Conservation (phyloP, 2,113 vertebrate species). For the Spermophilus dauricus region DNA sequence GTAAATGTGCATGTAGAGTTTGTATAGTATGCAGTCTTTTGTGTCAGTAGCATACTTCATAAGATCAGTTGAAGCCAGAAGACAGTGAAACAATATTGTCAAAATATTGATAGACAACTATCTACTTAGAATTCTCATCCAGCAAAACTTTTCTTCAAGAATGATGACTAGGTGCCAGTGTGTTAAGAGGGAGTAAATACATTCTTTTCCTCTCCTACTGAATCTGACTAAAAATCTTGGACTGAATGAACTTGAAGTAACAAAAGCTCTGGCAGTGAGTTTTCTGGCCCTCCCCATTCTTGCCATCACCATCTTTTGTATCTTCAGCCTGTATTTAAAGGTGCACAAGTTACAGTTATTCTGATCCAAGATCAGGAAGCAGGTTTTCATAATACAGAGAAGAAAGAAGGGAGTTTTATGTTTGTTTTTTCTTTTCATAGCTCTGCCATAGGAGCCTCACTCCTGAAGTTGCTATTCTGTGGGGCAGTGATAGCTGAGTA, state of each 20-base stretch:
- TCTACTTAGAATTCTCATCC: slow-evolving; percentile 28
- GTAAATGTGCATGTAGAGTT: not conserved
- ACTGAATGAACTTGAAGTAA: not conserved
- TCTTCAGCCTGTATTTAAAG: not conserved
- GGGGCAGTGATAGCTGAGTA: not conserved
- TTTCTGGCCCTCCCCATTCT: not conserved
- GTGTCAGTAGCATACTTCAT: slow-evolving; percentile 42
- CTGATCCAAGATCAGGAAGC: not conserved
- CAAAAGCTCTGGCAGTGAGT: not conserved
- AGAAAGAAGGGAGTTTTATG: not conserved
- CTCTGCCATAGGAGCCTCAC: not conserved
- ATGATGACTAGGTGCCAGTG: not conserved
- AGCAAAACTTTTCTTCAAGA: slow-evolving; percentile 9
- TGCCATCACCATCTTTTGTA: not conserved
- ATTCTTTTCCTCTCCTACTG: not conserved
- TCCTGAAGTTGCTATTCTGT: not conserved
- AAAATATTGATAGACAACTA: slow-evolving; percentile 25
- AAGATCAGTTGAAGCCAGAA: slow-evolving; percentile 19
- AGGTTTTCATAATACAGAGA: not conserved
- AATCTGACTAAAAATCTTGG: not conserved
- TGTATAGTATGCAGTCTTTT: not conserved
- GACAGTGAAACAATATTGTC: not conserved
- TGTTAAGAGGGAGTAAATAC: not conserved
- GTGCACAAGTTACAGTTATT: not conserved
- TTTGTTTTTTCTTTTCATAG: not conserved